Percentiles rank a stretch among this genome's conserved stretches.
These are phyloP conservation scores for Canis aureus DNA, from an alignment of 2,113 vertebrate genomes.

Conservation along the genomic window DNA sequence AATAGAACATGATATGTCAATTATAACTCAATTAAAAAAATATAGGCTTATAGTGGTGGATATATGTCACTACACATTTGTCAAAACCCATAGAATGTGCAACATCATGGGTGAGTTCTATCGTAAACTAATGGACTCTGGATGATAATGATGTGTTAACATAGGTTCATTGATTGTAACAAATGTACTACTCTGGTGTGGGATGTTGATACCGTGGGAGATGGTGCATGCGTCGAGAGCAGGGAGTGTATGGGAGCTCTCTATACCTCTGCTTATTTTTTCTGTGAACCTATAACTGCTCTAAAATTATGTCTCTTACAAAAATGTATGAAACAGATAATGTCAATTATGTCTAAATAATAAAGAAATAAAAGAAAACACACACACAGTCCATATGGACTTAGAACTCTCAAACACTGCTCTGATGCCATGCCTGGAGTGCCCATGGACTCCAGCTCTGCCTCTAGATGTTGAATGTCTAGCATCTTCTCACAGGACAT, in stretches of 20 bases:
- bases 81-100: background rate
- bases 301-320: background rate
- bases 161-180: background rate
- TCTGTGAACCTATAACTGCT: background rate
- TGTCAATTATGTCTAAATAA: background rate
- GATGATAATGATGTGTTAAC: accelerated
- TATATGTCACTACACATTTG: background rate
- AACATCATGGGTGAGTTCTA: background rate
- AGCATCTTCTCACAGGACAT: background rate
- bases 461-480: background rate
- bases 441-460: accelerated
- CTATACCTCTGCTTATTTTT: background rate
- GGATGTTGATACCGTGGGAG: too few species aligned
- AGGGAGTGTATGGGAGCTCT: background rate
- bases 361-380: background rate
- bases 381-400: background rate
- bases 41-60: background rate
- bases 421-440: accelerated
- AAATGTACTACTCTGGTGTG: background rate
- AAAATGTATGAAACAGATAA: background rate
- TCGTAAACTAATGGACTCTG: background rate
- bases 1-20: background rate
- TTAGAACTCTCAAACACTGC: too few species aligned
- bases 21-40: background rate
- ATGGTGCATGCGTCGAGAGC: background rate